Base-by-base conservation (phyloP, 2,888 invertebrate species). In the Lapara coniferarum region DNA sequence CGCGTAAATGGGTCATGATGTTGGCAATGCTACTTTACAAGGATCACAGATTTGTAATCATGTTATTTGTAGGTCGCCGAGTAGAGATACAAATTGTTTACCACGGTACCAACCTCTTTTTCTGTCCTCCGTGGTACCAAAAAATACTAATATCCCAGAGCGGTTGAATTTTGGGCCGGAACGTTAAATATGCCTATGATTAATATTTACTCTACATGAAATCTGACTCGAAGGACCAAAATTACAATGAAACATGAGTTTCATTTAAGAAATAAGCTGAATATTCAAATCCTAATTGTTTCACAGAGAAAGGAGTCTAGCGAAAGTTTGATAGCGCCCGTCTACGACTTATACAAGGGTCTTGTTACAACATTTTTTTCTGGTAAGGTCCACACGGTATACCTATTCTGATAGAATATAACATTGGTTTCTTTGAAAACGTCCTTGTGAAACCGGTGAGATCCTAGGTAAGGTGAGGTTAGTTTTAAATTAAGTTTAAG, bases 1-100 rank as follows among this genome's bases (percentile, higher is more conserved):
- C 53, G 85, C 88, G 80, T 80, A 85, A 89, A 82, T 89, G 84
- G 89, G 90, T 89, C 91, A 88, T 84, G 84, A 85, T 85, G 83
- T 82, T 88, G 88, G 86, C 91, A 89, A 82, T 88, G 87, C 84
- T 87, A 84, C 80, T 78, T 78, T 81, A 79, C 79, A 82, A 84
- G 84, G 81, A 85, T 85, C 76, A 80, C 63, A 73, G 72, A 69
- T 58, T 69, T 67, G 68, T 68, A 69, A 58, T 49, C 56, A 67
- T 68, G 66, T 56, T 66, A 66, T 67, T 37, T 53, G 66, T 66
- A 53, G 66, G 66, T 66, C 51, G 53, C 6, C 19, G 30, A 3
- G n/a, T 37, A 13, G 30, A 66, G 13, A 46, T 57, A 49, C 46
- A 46, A 19, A 19, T 46, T 49, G 49, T 49, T 49, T 19, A 63